Conservation (phyloP, 2,888 invertebrate genomes). For the Thumatha senex region DNA sequence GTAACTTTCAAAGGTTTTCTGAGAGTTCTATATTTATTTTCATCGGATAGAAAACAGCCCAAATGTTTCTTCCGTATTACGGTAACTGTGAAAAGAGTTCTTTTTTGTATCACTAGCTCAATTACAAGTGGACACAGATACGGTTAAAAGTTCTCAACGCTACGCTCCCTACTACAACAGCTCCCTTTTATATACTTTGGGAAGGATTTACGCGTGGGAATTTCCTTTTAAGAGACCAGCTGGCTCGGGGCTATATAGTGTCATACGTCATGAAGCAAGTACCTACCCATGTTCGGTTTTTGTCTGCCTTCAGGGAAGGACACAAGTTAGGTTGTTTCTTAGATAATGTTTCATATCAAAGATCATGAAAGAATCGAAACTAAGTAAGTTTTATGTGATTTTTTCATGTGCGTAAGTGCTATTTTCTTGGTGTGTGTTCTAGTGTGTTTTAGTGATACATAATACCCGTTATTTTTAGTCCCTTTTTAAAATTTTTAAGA, state of each 20-base stretch:
- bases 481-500: no score
- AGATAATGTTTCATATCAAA: conserved; percentile 16
- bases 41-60: no score
- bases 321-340: conserved; percentile 14
- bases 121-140: no score
- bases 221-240: conserved; percentile 47
- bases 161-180: conserved; percentile 9
- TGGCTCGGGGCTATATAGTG: conserved; percentile 34
- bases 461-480: background rate
- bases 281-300: conserved; percentile 24
- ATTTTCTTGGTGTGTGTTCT: background rate
- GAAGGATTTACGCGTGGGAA: conserved; percentile 53
- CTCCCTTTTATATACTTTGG: conserved; percentile 42
- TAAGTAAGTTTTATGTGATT: no score
- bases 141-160: conserved; percentile 9
- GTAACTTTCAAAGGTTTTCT: no score
- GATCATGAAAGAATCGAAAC: conserved; percentile 2
- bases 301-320: conserved; percentile 14
- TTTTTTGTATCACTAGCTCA: no score
- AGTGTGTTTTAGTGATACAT: background rate
- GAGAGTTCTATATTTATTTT: no score
- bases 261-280: conserved; percentile 27
- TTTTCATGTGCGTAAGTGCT: background rate
- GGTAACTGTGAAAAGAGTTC: no score
- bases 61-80: no score